Conservation (phyloP, 2,113 vertebrate genomes). For the Scalopus aquaticus region DNA sequence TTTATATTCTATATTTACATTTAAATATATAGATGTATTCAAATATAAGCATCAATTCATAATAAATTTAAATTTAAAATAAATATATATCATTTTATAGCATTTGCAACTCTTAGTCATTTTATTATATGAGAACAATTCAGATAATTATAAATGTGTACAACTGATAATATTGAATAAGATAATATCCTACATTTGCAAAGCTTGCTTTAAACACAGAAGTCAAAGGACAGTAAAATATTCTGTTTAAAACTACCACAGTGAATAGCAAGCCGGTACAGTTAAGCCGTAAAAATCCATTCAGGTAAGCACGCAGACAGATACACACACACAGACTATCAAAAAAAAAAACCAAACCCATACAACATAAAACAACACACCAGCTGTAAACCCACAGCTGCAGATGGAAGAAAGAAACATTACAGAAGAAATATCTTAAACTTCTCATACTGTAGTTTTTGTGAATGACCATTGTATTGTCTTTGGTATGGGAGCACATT, state of each 20-base stretch:
- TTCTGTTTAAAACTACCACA: slow-evolving; percentile 43
- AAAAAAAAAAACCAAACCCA: background rate
- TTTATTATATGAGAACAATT: background rate
- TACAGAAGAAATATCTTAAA: slow-evolving; percentile 47
- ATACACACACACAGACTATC: background rate
- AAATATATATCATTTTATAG: too few species aligned
- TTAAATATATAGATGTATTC: too few species aligned
- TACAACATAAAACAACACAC: background rate
- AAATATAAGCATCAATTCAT: too few species aligned
- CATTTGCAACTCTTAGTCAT: slow-evolving; percentile 11
- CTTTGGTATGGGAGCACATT: slow-evolving; percentile 73
- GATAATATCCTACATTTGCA: slow-evolving; percentile 14
- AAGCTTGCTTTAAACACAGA: slow-evolving; percentile 52
- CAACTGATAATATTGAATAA: background rate
- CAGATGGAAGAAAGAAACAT: slow-evolving; percentile 73
- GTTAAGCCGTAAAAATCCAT: slow-evolving; percentile 66
- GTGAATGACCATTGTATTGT: slow-evolving; percentile 75
- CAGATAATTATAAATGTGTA: background rate
- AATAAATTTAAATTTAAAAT: too few species aligned
- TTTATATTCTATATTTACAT: too few species aligned
- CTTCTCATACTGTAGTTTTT: slow-evolving; percentile 77
- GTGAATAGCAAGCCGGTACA: slow-evolving; percentile 50
- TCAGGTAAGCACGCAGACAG: slow-evolving; percentile 62
- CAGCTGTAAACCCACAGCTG: slow-evolving; percentile 74
- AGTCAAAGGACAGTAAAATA: slow-evolving; percentile 53